phyloP scores from a whole-genome alignment of 2,888 invertebrate genomes.

The Nowickia ferox region DNA sequence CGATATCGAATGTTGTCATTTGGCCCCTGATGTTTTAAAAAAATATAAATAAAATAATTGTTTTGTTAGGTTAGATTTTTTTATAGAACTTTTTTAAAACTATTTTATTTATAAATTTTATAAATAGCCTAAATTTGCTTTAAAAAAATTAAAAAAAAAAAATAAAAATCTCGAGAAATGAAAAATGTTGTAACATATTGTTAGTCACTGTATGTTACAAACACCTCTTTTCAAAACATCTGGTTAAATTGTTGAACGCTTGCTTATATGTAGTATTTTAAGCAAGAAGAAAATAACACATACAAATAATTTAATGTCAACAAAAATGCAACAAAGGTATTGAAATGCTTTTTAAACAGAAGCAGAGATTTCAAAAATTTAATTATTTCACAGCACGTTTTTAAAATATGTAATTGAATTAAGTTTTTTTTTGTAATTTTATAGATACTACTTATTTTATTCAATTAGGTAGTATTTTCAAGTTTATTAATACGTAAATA shows the following conservation, averaged over 20 bases:
- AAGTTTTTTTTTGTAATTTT: not conserved
- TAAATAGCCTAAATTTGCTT: no score
- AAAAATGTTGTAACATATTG: not conserved
- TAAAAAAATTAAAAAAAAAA: no score
- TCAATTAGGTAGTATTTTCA: no score
- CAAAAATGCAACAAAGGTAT: constrained; percentile 25
- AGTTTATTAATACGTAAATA: not conserved
- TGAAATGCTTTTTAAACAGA: not conserved
- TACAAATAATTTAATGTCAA: constrained; percentile 33
- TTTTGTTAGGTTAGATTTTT: no score
- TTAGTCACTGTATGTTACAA: constrained; percentile 13
- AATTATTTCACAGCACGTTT: constrained; percentile 25
- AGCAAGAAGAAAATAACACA: constrained; percentile 9
- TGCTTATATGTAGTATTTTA: constrained; percentile 1
- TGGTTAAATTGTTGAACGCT: not conserved
- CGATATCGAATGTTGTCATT: no score
- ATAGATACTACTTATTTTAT: not conserved
- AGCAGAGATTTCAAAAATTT: constrained; percentile 8
- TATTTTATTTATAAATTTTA: no score
- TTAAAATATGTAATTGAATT: constrained; percentile 14
- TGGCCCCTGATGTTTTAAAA: no score
- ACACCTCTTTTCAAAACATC: constrained; percentile 6
- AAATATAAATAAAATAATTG: no score
- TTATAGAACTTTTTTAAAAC: no score
- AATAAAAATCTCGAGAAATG: no score